These are phyloP conservation scores for Agriopis leucophaearia DNA, from an alignment of 2,888 invertebrate genomes.

Conservation along the genomic window DNA sequence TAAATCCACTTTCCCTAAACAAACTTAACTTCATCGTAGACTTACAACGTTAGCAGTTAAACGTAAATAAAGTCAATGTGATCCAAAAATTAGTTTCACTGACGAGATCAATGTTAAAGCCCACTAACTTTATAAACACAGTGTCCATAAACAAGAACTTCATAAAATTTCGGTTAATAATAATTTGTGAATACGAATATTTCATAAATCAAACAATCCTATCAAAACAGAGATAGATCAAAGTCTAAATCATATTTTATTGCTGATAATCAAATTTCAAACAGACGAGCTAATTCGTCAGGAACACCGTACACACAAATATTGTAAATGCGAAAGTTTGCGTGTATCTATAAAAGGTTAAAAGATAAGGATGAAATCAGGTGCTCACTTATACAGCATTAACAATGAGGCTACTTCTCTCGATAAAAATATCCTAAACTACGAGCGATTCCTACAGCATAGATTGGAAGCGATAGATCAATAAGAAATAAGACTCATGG, in stretches of 20 bases:
- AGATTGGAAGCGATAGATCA: too few relatives aligned
- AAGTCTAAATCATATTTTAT: slow-evolving; percentile 9
- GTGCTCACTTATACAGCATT: background rate
- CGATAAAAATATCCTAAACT: background rate
- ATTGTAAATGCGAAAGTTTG: background rate
- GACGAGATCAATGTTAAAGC: background rate
- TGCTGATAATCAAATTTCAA: slow-evolving; percentile 17
- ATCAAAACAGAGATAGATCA: slow-evolving; percentile 19
- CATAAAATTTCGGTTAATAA: background rate
- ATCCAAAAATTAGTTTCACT: background rate
- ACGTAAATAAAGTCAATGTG: background rate
- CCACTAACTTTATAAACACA: background rate
- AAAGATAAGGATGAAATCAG: background rate
- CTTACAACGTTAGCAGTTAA: background rate
- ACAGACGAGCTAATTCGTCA: slow-evolving; percentile 15
- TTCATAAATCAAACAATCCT: slow-evolving; percentile 23
- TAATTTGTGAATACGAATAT: slow-evolving; percentile 3
- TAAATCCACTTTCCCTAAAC: background rate
- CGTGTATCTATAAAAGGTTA: background rate
- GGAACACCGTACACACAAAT: slow-evolving; percentile 1
- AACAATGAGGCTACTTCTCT: background rate
- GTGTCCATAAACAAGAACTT: background rate
- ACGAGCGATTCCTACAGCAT: background rate
- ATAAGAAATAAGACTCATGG: background rate
- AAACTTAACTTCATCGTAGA: background rate